phyloP scores from a whole-genome alignment of 2,888 invertebrate species.

The Nomada ruficornis region DNA sequence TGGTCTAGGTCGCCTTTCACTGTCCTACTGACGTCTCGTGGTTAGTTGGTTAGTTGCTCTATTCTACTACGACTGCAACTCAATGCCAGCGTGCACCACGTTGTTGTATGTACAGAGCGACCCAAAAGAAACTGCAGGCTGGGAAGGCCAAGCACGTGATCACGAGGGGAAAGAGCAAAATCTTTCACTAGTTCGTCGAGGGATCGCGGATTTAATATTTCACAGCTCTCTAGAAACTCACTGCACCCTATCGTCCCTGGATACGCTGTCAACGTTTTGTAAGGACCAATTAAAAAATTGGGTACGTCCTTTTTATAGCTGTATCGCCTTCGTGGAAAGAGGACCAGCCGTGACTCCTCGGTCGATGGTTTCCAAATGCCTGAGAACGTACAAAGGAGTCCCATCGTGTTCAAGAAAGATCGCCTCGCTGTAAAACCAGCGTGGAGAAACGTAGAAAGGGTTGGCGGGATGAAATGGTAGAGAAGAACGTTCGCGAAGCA shows the following conservation, averaged over 20 bases:
- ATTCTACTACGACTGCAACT: conserved; percentile 73
- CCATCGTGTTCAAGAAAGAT: neutral
- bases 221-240: neutral
- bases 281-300: no score
- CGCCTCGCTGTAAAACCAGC: neutral
- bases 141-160: conserved; percentile 39
- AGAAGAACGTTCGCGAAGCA: neutral
- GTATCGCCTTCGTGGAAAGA: neutral
- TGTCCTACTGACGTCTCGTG: conserved; percentile 80
- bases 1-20: conserved; percentile 83
- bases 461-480: conserved; percentile 4
- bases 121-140: conserved; percentile 57
- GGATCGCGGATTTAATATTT: neutral
- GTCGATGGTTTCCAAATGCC: neutral
- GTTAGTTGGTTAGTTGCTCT: conserved; percentile 75
- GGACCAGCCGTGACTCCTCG: no score
- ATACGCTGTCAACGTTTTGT: neutral
- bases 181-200: neutral
- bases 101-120: conserved; percentile 66
- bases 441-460: neutral
- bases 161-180: neutral
- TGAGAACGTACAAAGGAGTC: neutral
- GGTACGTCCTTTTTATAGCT: no score
- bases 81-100: conserved; percentile 75
- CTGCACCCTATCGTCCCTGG: neutral